A percentile compares a stretch with the other conserved stretches of the same genome.
Evolutionary conservation across 2,888 invertebrate genomes (phyloP).

Genomic region (Taphrorychus bicolor): DNA sequence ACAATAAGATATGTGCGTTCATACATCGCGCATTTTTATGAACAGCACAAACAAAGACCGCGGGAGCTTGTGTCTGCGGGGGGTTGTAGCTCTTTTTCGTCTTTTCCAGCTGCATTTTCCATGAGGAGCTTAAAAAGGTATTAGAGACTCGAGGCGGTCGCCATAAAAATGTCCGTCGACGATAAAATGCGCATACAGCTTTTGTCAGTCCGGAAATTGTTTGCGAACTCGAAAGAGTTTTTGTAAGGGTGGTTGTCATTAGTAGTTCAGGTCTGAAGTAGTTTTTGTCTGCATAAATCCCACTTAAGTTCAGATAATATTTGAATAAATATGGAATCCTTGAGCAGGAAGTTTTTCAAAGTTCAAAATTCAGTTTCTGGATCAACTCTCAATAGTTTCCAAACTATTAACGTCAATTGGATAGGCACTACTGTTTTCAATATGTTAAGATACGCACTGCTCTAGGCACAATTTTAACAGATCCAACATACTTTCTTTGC

Average conservation of each 20-base stretch:
- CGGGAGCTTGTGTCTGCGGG: slow-evolving; percentile 21
- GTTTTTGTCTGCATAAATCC: too few relatives aligned
- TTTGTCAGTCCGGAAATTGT: not conserved
- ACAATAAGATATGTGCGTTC: slow-evolving; percentile 58
- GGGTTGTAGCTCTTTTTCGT: slow-evolving; percentile 26
- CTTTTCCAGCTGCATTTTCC: slow-evolving; percentile 17
- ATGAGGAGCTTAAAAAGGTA: slow-evolving; percentile 12
- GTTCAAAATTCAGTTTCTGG: too few relatives aligned
- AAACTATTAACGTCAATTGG: too few relatives aligned
- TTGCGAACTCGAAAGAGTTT: not conserved
- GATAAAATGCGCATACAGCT: not conserved
- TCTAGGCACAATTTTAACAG: too few relatives aligned
- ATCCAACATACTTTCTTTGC: too few relatives aligned
- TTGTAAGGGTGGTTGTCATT: not conserved
- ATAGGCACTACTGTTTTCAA: too few relatives aligned
- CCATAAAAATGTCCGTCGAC: slow-evolving; percentile 2
- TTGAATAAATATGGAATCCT: too few relatives aligned
- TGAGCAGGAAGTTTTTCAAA: too few relatives aligned
- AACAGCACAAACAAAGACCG: slow-evolving; percentile 47
- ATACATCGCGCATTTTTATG: slow-evolving; percentile 49
- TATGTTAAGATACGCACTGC: too few relatives aligned
- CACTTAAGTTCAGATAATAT: too few relatives aligned
- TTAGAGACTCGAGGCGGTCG: slow-evolving; percentile 11
- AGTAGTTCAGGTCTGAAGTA: too few relatives aligned
- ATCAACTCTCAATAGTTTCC: too few relatives aligned